Conservation (phyloP, 1,140 invertebrate genomes). For the Lasaia peninsularis region DNA sequence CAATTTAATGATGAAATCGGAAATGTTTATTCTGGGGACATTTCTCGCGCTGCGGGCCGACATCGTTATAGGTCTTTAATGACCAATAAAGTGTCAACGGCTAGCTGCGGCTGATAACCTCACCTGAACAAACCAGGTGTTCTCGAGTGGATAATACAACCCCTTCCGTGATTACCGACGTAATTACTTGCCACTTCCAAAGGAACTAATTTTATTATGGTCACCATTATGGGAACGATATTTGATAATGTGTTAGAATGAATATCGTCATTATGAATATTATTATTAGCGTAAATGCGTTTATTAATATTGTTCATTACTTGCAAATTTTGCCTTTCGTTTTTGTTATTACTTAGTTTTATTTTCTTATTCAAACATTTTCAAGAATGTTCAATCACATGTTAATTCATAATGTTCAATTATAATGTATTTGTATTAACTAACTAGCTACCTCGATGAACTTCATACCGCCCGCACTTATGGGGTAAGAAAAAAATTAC, state of each 20-base stretch:
- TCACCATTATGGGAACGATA: neutral
- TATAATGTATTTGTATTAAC: no score
- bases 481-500: no score
- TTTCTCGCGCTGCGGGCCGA: slow-evolving; percentile 43
- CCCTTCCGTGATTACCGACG: slow-evolving; percentile 5
- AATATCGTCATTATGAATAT: no score
- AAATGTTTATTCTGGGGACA: slow-evolving; percentile 70
- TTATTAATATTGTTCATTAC: no score
- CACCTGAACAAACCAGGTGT: slow-evolving; percentile 44
- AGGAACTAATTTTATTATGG: slow-evolving; percentile 5
- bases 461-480: no score
- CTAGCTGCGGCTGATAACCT: slow-evolving; percentile 51
- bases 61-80: slow-evolving; percentile 62
- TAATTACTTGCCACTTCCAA: slow-evolving; percentile 6
- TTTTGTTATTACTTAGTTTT: no score
- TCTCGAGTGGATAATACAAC: slow-evolving; percentile 10
- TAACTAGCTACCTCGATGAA: no score
- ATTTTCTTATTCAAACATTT: no score
- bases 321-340: no score
- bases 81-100: slow-evolving; percentile 65
- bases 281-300: no score
- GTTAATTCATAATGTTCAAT: no score
- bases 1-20: slow-evolving; percentile 61
- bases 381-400: no score
- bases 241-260: neutral